phyloP scores from a whole-genome alignment of 2,888 invertebrate genomes.

The Amphipyra tragopoginis region DNA sequence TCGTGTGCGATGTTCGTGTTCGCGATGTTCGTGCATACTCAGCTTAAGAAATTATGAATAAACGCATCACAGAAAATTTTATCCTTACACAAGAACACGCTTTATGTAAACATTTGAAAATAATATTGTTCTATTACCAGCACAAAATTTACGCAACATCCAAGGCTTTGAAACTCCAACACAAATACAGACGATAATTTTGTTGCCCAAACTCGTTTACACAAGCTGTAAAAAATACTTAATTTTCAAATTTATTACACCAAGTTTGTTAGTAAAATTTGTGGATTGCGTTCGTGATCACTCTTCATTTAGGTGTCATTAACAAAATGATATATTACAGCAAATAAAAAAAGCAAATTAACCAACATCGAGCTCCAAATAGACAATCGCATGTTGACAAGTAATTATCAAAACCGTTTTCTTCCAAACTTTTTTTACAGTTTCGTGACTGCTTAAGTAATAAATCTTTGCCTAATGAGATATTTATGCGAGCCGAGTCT shows the following conservation, averaged over 20 bases:
- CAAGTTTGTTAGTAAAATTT: constrained; percentile 62
- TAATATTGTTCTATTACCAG: neutral
- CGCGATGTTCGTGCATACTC: no score
- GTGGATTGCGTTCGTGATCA: constrained; percentile 78
- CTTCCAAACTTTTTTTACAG: constrained; percentile 83
- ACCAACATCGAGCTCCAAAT: constrained; percentile 78
- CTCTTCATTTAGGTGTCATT: constrained; percentile 86
- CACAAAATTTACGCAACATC: constrained; percentile 17
- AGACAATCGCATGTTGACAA: constrained; percentile 89
- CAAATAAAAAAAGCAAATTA: constrained; percentile 83
- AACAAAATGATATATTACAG: constrained; percentile 86
- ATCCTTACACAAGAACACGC: no score
- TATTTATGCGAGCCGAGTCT: constrained; percentile 85
- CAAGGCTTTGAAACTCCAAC: constrained; percentile 30
- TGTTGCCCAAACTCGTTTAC: constrained; percentile 41
- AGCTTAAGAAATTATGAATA: no score
- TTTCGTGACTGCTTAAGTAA: constrained; percentile 86
- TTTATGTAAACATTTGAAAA: no score
- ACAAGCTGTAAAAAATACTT: constrained; percentile 50
- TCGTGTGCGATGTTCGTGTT: no score
- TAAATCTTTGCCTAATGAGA: constrained; percentile 89
- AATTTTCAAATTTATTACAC: constrained; percentile 55
- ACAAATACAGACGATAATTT: constrained; percentile 33
- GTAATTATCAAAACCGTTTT: constrained; percentile 87
- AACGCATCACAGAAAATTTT: no score